Evolutionary conservation across 2,888 invertebrate species (phyloP).

Genomic region (Tricholauxania praeusta): DNA sequence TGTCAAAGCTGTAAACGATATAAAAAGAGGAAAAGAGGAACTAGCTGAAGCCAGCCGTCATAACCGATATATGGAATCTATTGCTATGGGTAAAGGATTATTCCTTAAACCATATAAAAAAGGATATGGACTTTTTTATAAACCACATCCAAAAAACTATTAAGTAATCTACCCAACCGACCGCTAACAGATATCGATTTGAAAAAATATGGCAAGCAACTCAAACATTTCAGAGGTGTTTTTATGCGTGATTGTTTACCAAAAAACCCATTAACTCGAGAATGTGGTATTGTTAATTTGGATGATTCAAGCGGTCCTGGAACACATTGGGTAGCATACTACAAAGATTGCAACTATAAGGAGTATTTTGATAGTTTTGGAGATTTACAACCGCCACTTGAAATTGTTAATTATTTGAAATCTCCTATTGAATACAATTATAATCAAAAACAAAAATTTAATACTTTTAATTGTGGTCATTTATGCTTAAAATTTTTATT

Average conservation of each 20-base stretch:
- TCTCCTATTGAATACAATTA: conserved; percentile 52
- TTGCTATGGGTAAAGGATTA: conserved; percentile 51
- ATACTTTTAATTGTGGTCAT: conserved; percentile 40
- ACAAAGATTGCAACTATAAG: conserved; percentile 7
- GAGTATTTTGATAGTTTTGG: neutral
- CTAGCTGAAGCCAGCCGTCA: conserved; percentile 52
- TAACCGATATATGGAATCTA: too few species aligned
- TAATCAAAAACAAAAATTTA: conserved; percentile 51
- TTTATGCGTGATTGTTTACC: too few species aligned
- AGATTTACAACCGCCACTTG: neutral
- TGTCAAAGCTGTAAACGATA: conserved; percentile 59
- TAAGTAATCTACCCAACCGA: too few species aligned
- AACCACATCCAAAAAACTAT: too few species aligned
- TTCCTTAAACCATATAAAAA: conserved; percentile 54
- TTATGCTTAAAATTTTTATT: conserved; percentile 40
- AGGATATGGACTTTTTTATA: conserved; percentile 21
- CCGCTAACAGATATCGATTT: too few species aligned
- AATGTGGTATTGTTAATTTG: neutral
- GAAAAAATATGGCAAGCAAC: too few species aligned
- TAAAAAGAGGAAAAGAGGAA: conserved; percentile 53
- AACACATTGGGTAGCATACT: neutral
- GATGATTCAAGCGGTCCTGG: neutral
- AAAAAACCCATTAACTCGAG: too few species aligned
- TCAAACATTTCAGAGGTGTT: too few species aligned
- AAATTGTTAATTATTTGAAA: conserved; percentile 51